Evolutionary conservation across 2,113 vertebrate genomes (phyloP), one percentile per base, ranked within the genome.

Genomic region (Xenopus borealis): DNA sequence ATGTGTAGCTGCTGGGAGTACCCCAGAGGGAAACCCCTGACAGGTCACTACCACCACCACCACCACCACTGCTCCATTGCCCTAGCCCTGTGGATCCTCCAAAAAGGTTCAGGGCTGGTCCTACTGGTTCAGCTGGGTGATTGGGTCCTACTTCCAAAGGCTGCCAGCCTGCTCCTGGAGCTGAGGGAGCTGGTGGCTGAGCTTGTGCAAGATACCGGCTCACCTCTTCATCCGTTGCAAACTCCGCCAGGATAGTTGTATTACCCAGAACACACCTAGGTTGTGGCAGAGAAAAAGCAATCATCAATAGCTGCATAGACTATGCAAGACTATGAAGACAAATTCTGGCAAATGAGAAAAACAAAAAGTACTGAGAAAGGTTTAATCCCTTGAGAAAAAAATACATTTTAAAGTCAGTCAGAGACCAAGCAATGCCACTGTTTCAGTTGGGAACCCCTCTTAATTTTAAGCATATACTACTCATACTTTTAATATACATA

Each of bases 201-300:
- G 91, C 89, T 94, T 99, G 96, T 90, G 96, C 93, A 94, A 99
- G 92, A 92, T 97, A 98, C 82, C 94, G 96, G 86, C 94, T 93
- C 55, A 98, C 97, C 80, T 98, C 96, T 78, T 99, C 96, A 71
- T 98, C 97, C 46, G 94, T 98, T 86, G 97, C 94, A 91, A 98
- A 99, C 90, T 99, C 97, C 47, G 97, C 97, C 90, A 99, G 88
- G 91, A 98, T 98, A 82, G 96, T 98, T 92, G 97, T 99, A 93
- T 98, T 99, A 85, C 97, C 97, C 92, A 99, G 91, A 86, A 99
- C 97, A 80, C 97, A 99, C 97, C 97, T 99, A 69, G 9, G 33
- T 40, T 40, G 33, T 40, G 33, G 8, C 3, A 9, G 33, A 40
- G 33, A 40, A 40, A 40, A 40, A 40, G 33, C 33, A 40, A 40